A percentile compares a stretch with the other conserved stretches of the same genome.
Conservation (phyloP, 2,888 invertebrate genomes). For the Ophion ellenae region DNA sequence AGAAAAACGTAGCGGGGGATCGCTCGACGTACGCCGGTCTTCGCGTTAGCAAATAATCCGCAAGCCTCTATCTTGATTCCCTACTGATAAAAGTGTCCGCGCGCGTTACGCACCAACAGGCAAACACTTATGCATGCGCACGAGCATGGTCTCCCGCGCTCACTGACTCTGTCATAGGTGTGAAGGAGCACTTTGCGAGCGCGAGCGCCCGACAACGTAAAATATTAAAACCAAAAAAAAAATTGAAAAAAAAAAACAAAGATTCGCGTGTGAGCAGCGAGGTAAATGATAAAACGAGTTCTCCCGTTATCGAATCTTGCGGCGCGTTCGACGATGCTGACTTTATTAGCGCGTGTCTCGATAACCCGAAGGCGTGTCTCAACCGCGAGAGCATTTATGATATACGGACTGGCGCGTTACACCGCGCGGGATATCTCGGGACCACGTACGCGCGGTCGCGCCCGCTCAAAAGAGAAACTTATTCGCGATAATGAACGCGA, state of each 20-base stretch:
- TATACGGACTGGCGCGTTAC: slow-evolving; percentile 15
- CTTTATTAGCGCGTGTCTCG: slow-evolving; percentile 76
- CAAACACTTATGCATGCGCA: slow-evolving; percentile 54
- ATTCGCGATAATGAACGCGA: slow-evolving; percentile 13
- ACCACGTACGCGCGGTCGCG: slow-evolving; percentile 27
- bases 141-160: slow-evolving; percentile 36
- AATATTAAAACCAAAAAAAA: background rate
- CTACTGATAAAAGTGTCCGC: slow-evolving; percentile 50
- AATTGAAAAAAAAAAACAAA: slow-evolving; percentile 28
- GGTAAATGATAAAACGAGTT: slow-evolving; percentile 72
- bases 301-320: slow-evolving; percentile 72
- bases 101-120: slow-evolving; percentile 58
- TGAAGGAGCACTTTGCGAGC: slow-evolving; percentile 24
- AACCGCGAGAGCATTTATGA: slow-evolving; percentile 40
- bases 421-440: slow-evolving; percentile 53
- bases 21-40: slow-evolving; percentile 21
- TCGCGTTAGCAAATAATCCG: slow-evolving; percentile 60
- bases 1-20: background rate
- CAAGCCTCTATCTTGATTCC: slow-evolving; percentile 54
- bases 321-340: slow-evolving; percentile 73
- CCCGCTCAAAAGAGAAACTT: slow-evolving; percentile 11
- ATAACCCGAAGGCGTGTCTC: slow-evolving; percentile 71
- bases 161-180: slow-evolving; percentile 28
- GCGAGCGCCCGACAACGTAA: background rate
- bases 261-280: slow-evolving; percentile 42